phyloP scores from a whole-genome alignment of 2,888 invertebrate genomes.

The Peribatodes rhomboidaria region DNA sequence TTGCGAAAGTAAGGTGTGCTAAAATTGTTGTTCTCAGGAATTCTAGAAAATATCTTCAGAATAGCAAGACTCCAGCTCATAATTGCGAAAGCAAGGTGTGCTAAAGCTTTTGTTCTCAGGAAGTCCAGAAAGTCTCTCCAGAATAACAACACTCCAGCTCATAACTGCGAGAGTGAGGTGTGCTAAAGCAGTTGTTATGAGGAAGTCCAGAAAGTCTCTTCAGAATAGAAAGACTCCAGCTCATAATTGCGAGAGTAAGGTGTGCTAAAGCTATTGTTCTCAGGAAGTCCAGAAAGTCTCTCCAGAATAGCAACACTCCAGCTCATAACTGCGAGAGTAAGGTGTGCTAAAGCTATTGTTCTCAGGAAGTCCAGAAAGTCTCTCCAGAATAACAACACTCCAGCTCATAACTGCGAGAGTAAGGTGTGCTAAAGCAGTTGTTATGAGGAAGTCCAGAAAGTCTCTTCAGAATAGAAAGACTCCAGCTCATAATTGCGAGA shows the following conservation, averaged over 20 bases:
- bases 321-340: neutral
- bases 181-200: conserved; percentile 3
- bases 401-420: neutral
- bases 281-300: conserved; percentile 5
- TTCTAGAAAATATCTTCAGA: neutral
- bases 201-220: neutral
- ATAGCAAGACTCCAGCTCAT: neutral
- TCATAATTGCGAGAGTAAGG: neutral
- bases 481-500: neutral
- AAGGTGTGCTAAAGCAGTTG: conserved; percentile 4
- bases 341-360: conserved; percentile 8
- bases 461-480: neutral
- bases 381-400: too few relatives aligned
- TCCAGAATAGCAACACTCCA: too few relatives aligned
- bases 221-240: too few relatives aligned
- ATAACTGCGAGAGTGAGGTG: neutral
- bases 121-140: too few relatives aligned
- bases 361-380: conserved; percentile 4
- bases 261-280: conserved; percentile 5
- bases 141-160: too few relatives aligned
- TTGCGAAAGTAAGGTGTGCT: conserved; percentile 6
- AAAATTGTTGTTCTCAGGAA: conserved; percentile 3
- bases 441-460: neutral
- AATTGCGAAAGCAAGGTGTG: conserved; percentile 1
- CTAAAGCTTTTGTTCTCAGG: conserved; percentile 5